These are phyloP conservation scores for Drosophila pandora DNA, from an alignment of 1,140 invertebrate species.

Conservation along the genomic window DNA sequence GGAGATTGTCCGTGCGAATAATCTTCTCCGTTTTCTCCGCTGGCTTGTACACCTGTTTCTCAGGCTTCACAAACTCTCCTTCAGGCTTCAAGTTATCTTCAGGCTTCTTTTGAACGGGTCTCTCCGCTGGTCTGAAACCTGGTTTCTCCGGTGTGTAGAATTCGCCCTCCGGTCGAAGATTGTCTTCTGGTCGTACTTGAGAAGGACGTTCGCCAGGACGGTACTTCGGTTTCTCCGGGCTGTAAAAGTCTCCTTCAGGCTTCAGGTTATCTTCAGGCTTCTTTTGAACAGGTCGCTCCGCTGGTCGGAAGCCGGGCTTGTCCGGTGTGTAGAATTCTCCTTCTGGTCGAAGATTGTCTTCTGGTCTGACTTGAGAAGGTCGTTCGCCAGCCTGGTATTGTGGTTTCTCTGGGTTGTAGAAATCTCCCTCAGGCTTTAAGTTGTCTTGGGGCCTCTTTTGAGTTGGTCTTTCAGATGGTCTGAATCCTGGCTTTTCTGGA, in stretches of 20 bases:
- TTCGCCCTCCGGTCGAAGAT: constrained; percentile 86
- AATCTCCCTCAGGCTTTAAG: constrained; percentile 87
- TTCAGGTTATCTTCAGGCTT: constrained; percentile 85
- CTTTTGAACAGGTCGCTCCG: constrained; percentile 76
- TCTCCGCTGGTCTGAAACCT: constrained; percentile 71
- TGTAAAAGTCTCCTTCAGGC: constrained; percentile 87
- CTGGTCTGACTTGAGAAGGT: constrained; percentile 80
- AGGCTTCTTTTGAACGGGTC: constrained; percentile 74
- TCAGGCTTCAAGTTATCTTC: constrained; percentile 85
- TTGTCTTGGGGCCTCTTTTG: constrained; percentile 86
- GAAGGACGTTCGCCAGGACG: constrained; percentile 84
- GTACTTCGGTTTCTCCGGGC: constrained; percentile 66
- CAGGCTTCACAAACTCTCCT: constrained; percentile 83
- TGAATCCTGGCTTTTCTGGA: constrained; percentile 83
- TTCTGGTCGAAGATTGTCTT: constrained; percentile 87
- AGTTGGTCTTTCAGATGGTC: constrained; percentile 85
- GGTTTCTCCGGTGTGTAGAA: constrained; percentile 84
- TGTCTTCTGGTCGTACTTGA: constrained; percentile 84
- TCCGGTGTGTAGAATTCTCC: constrained; percentile 85
- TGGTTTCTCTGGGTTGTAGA: constrained; percentile 84
- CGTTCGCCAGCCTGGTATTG: constrained; percentile 84
- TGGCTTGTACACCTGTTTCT: constrained; percentile 81
- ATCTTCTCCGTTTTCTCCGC: constrained; percentile 85
- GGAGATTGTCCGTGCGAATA: constrained; percentile 86
- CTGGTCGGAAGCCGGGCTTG: constrained; percentile 59